Conservation (phyloP, 1,140 invertebrate species). For the Drosophila suzukii region DNA sequence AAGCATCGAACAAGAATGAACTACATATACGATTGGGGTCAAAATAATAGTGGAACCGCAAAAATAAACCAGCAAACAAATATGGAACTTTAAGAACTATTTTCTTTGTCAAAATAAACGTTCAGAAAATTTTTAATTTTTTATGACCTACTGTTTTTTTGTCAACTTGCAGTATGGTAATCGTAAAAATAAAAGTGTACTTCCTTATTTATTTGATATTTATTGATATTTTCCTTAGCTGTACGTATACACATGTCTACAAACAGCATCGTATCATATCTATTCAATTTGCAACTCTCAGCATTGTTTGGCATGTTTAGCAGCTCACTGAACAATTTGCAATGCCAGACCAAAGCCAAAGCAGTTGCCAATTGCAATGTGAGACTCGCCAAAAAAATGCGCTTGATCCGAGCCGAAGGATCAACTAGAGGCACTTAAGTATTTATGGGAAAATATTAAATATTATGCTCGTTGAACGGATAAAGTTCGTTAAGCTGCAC, state of each 20-base stretch:
- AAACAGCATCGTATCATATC: slow-evolving; percentile 43
- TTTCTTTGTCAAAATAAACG: too few relatives aligned
- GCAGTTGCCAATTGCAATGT: slow-evolving; percentile 51
- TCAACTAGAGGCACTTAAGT: slow-evolving; percentile 33
- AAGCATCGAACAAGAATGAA: slow-evolving; percentile 63
- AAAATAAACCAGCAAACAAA: too few relatives aligned
- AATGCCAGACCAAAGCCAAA: slow-evolving; percentile 21
- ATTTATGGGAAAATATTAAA: slow-evolving; percentile 32
- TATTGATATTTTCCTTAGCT: neutral
- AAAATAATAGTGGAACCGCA: slow-evolving; percentile 1
- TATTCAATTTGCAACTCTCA: slow-evolving; percentile 78
- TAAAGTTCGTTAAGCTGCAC: slow-evolving; percentile 13
- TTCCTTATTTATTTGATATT: too few relatives aligned
- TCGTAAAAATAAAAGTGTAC: too few relatives aligned
- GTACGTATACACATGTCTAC: slow-evolving; percentile 14
- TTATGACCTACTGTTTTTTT: too few relatives aligned
- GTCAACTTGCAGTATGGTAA: too few relatives aligned
- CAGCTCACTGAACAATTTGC: slow-evolving; percentile 73
- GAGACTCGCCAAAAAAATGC: slow-evolving; percentile 39
- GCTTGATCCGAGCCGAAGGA: slow-evolving; percentile 29
- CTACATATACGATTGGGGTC: slow-evolving; percentile 34
- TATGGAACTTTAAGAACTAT: too few relatives aligned
- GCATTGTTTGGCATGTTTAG: slow-evolving; percentile 76
- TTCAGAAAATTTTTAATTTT: too few relatives aligned
- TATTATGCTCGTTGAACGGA: slow-evolving; percentile 35